Evolutionary conservation across 2,888 invertebrate genomes (phyloP), one percentile per base, ranked within the genome.

Genomic region (Amiota mariae): DNA sequence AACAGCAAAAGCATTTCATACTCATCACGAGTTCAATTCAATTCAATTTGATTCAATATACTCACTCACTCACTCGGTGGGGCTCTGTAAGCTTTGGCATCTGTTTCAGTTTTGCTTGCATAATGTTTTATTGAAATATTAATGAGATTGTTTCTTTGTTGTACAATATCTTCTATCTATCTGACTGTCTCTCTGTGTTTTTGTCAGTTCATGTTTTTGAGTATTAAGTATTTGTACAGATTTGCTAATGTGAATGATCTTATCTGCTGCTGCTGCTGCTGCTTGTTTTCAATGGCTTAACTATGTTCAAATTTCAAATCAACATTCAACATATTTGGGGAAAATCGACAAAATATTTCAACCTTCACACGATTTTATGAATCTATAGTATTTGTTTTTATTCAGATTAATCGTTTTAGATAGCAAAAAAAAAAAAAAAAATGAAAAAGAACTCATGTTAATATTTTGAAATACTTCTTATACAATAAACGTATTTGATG

Each of bases 111-210:
- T 48, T 51, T 54, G 51, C 54, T 68, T 68, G 51, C 51, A 68
- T 48, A 68, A 54, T 54, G 67, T 51, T 54, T 51, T 68, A 68
- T 68, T 68, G 51, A 68, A 68, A 68, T 68, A 68, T 68, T 68
- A 68, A 68, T 68, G 67, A 66, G 66, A 68, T 54, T 59, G 59
- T 20, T 20, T 15, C 59, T 15, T 54, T 68, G 18, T 68, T 46
- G 54, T 68, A 51, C 24, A 68, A 2, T 13, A 20, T 59, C 59
- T 8, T 11, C 20, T 20, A 36, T 68, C 51, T 51, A 8, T 47
- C 12, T 67, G 51, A 10, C 54, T 54, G 54, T 20, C 24, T n/a
- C 24, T 51, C 18, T 9, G n/a, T 63, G 11, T n/a, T 1, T 24
- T 46, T 6, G 36, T n/a, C 24, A 36, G 6, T 36, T 20, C 59